Evolutionary conservation across 2,113 vertebrate genomes (phyloP), one percentile per base, ranked within the genome.

Genomic region (Ctenomys sociabilis): DNA sequence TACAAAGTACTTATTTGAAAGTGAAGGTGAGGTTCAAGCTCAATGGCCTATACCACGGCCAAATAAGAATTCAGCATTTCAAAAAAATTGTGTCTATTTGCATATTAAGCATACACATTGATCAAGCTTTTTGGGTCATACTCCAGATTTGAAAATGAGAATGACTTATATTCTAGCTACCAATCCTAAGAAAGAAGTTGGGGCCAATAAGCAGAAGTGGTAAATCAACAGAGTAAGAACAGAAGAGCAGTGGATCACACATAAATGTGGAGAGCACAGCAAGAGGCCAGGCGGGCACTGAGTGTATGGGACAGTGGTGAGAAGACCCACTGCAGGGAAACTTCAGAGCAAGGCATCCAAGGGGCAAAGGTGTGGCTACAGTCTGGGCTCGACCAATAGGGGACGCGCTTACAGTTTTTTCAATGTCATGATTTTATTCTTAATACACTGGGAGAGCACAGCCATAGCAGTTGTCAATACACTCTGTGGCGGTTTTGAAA

Each of bases 1-100:
- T 72, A 85, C 96, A 97, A 97, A 96, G 97, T 95, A 22, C 94
- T 78, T 92, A 85, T 96, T 96, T 96, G 88, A 92, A 96, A 95
- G 32, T 63, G 70, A 95, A 88, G 85, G 12, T 49, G 57, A 90
- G 81, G 77, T 94, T 28, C 77, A 93, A 95, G 90, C 84, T 82
- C 94, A 85, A 8, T 30, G n/a, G 40, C n/a, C n/a, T 61, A 75
- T 11, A 7, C 59, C 45, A 43, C 24, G 32, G 37, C 11, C 77
- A 95, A 96, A 93, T 21, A 91, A 28, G n/a, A 88, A 70, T 63
- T 84, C 80, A 73, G 13, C 32, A 57, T 28, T 54, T 88, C 73
- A n/a, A 14, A 37, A 37, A 40, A 82, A 52, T 45, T 22, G 16
- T 32, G 28, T 77, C n/a, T 54, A 54, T 80, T 54, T 80, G 52